Percentiles rank a stretch among this genome's conserved stretches.
phyloP scores from a whole-genome alignment of 2,797 vertebrate genomes.

The Oceanodroma leucorhoa region DNA sequence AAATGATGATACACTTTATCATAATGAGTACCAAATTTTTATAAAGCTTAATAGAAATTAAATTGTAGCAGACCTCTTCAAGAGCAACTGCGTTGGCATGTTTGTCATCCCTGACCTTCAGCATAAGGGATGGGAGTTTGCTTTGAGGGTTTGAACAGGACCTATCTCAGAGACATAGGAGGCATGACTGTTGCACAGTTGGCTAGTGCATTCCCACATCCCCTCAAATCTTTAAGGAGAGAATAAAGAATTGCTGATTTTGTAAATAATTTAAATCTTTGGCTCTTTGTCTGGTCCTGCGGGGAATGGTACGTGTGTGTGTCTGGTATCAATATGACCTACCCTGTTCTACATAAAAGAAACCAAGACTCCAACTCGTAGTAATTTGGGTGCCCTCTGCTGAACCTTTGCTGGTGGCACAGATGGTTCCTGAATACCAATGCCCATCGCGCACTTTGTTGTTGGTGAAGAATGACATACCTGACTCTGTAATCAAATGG shows the following conservation, averaged over 20 bases:
- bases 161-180: neutral
- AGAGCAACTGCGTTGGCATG: fast-evolving
- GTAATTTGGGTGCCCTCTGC: neutral
- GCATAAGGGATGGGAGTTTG: neutral
- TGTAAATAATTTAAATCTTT: conserved; percentile 36
- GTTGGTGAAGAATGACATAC: neutral
- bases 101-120: neutral
- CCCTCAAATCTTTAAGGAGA: neutral
- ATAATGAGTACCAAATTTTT: neutral
- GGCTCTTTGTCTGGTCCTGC: neutral
- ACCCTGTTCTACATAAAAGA: neutral
- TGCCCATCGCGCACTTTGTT: neutral
- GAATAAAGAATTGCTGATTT: neutral
- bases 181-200: neutral
- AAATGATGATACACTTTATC: neutral
- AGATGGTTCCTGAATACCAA: conserved; percentile 3
- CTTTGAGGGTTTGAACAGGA: neutral
- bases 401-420: neutral
- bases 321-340: neutral
- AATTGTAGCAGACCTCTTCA: neutral
- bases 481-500: neutral
- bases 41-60: neutral
- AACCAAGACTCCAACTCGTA: neutral
- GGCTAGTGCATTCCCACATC: neutral
- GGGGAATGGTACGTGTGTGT: neutral